These are phyloP conservation scores for Euplagia quadripunctaria DNA, from an alignment of 2,888 invertebrate species.

Conservation along the genomic window DNA sequence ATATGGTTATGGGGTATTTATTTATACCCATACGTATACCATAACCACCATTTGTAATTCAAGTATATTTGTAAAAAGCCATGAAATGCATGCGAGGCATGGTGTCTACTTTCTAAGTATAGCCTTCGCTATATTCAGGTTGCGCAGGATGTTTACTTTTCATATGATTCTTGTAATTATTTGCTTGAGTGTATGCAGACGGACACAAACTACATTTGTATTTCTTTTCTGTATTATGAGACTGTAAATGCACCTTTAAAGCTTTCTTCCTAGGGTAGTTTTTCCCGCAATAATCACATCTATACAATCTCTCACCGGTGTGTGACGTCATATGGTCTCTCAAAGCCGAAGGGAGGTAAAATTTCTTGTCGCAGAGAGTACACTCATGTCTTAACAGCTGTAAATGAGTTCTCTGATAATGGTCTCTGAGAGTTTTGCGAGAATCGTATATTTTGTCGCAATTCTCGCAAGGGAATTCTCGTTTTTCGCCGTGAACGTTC, in stretches of 20 bases:
- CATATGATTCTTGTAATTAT: slow-evolving; percentile 82
- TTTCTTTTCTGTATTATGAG: slow-evolving; percentile 79
- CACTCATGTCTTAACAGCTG: slow-evolving; percentile 71
- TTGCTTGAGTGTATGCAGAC: slow-evolving; percentile 80
- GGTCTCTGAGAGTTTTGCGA: slow-evolving; percentile 61
- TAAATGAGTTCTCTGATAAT: slow-evolving; percentile 61
- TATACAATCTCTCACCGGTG: slow-evolving; percentile 80
- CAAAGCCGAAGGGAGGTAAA: slow-evolving; percentile 65
- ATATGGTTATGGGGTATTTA: too few relatives aligned
- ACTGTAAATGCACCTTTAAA: slow-evolving; percentile 79
- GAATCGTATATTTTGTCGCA: slow-evolving; percentile 67
- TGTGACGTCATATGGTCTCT: slow-evolving; percentile 84
- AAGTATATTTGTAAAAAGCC: too few relatives aligned
- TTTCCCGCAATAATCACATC: slow-evolving; percentile 83
- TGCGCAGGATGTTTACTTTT: slow-evolving; percentile 70
- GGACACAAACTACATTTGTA: slow-evolving; percentile 80
- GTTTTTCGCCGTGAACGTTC: slow-evolving; percentile 59
- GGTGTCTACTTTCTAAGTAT: background rate
- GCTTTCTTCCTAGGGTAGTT: slow-evolving; percentile 80
- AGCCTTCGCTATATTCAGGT: slow-evolving; percentile 14
- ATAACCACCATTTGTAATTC: too few relatives aligned
- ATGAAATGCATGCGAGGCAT: background rate
- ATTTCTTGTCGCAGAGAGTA: slow-evolving; percentile 74
- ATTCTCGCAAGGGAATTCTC: slow-evolving; percentile 59
- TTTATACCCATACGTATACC: too few relatives aligned